Base-by-base conservation (phyloP, 2,113 vertebrate genomes). In the Pimephales promelas region DNA sequence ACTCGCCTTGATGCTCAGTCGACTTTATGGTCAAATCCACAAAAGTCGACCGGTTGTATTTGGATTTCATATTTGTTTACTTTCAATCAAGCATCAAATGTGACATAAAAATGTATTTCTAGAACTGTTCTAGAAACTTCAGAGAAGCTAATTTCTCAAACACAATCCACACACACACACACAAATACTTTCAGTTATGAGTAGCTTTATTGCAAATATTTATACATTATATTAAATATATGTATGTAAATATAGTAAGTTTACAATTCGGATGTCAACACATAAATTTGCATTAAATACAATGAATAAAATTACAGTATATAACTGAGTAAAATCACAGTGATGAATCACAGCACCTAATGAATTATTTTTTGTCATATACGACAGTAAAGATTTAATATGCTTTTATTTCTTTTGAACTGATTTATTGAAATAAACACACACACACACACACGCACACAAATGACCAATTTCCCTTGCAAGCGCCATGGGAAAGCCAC, bases 401-500 rank as follows among this genome's bases (percentile, higher is more conserved):
- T 40, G 36, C 36, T 40, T 40, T 40, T 40, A 8, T 40, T 40
- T 40, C 36, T 40, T 40, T 8, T 40, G 36, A 40, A 40, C 36
- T 40, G 36, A 40, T 40, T 40, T 40, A 9, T 40, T 40, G 36
- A 9, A 9, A 8, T 1, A 1, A 40, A 47, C 11, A 14, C 11
- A 47, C 45, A 47, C 45, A 45, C 45, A 45, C 10, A 45, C 10
- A 45, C 10, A 47, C 45, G 13, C 45, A 13, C 11, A 13, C 45
- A 40, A 8, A 40, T 8, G 7, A 40, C 36, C 36, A 40, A 9
- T 40, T 40, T 40, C 36, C 36, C 36, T 40, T 40, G 7, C 1
- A 1, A 40, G 66, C 1, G 11, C 8, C 62, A 61, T 82, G 84
- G 84, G 80, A 86, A 52, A 36, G 7, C n/a, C 22, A 45, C 36